A percentile compares a stretch with the other conserved stretches of the same genome.
These are phyloP conservation scores for Caenorhabditis briggsae DNA, from an alignment of 1,140 invertebrate genomes.

Conservation along the genomic window DNA sequence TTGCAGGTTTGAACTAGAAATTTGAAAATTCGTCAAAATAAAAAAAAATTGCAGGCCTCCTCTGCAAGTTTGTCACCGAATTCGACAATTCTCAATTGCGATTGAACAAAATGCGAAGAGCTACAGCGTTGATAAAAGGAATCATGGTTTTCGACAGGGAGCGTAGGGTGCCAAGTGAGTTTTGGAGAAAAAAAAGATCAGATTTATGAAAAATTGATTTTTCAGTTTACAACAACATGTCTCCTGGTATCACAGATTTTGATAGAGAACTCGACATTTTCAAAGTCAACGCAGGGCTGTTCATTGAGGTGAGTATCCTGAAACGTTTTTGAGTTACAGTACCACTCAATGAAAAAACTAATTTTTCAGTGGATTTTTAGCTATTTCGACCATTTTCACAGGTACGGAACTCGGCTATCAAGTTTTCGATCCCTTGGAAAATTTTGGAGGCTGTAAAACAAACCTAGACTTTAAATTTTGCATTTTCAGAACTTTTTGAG, in stretches of 20 bases:
- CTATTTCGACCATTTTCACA: no score
- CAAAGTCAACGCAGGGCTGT: not conserved
- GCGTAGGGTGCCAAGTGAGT: not conserved
- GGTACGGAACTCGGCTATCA: no score
- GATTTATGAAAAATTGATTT: not conserved
- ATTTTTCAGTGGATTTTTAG: no score
- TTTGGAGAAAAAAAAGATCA: not conserved
- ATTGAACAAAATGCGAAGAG: not conserved
- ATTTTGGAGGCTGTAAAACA: no score
- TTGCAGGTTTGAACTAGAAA: not conserved
- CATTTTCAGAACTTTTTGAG: no score
- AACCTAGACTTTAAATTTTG: no score
- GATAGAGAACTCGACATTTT: constrained; percentile 6
- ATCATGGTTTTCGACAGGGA: not conserved
- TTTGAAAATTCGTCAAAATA: no score
- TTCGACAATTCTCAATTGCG: not conserved
- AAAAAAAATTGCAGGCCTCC: not conserved
- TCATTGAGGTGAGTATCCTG: not conserved
- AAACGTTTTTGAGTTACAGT: not conserved
- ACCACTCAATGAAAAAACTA: no score
- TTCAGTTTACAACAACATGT: not conserved
- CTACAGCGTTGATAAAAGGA: constrained; percentile 26
- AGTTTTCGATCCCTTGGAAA: no score
- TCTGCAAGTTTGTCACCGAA: not conserved
- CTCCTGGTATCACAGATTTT: not conserved